Conservation (phyloP, 2,888 invertebrate genomes). For the Microctonus hyperodae region DNA sequence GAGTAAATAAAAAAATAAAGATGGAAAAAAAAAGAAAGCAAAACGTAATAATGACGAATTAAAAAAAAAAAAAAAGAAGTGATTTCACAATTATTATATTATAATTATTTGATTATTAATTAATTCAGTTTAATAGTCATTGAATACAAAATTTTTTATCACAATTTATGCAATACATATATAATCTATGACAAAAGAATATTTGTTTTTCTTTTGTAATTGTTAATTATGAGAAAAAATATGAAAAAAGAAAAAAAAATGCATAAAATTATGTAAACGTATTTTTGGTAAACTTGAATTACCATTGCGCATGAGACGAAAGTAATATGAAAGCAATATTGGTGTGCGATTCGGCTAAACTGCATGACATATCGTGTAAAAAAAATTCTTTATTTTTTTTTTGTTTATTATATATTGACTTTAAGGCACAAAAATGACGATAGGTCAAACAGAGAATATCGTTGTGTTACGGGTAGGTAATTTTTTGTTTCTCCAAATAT, state of each 20-base stretch:
- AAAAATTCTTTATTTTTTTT: neutral
- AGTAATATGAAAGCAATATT: slow-evolving; percentile 9
- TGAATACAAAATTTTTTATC: neutral
- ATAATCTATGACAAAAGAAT: neutral
- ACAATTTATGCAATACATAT: neutral
- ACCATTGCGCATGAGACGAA: neutral
- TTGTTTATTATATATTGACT: neutral
- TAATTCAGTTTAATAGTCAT: neutral
- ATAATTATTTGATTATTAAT: neutral
- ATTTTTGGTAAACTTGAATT: neutral
- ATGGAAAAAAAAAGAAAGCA: neutral
- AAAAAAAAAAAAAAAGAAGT: neutral
- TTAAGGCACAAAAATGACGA: neutral
- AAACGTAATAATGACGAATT: neutral
- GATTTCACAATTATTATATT: neutral
- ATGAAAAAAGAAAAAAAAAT: neutral
- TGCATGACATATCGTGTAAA: slow-evolving; percentile 4
- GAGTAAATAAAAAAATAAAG: slow-evolving; percentile 4
- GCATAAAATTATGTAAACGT: neutral
- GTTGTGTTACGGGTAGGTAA: neutral
- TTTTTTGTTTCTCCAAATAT: neutral
- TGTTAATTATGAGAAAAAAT: neutral
- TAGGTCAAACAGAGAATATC: neutral
- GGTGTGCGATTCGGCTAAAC: neutral
- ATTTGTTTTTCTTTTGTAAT: slow-evolving; percentile 9